Conservation (phyloP, 2,888 invertebrate species). For the Ophion slaviceki region DNA sequence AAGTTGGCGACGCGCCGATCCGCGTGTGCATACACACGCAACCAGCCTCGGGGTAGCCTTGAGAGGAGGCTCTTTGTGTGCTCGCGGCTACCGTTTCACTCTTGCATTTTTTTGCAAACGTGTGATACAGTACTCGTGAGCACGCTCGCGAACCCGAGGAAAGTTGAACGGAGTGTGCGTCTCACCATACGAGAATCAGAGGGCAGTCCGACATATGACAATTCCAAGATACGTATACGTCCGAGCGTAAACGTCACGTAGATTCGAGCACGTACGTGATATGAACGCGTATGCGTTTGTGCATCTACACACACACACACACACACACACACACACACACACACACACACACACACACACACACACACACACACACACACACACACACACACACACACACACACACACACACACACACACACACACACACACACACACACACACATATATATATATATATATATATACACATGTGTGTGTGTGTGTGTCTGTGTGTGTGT, state of each 20-base stretch:
- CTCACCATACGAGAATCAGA: neutral
- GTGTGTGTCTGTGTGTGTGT: too few relatives aligned
- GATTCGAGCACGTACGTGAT: neutral
- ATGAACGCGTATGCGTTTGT: neutral
- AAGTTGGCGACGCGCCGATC: slow-evolving; percentile 1
- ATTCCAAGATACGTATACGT: neutral
- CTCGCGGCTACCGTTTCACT: slow-evolving; percentile 65
- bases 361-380: too few relatives aligned
- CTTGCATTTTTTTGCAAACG: slow-evolving; percentile 7
- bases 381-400: too few relatives aligned
- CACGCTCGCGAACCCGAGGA: slow-evolving; percentile 29
- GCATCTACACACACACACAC: neutral
- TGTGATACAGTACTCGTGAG: slow-evolving; percentile 47
- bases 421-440: too few relatives aligned
- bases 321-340: too few relatives aligned
- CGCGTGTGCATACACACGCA: neutral
- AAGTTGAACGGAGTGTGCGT: slow-evolving; percentile 38
- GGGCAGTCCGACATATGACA: neutral
- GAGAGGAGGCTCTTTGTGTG: slow-evolving; percentile 82
- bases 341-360: too few relatives aligned
- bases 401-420: too few relatives aligned
- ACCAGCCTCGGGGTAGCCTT: slow-evolving; percentile 75
- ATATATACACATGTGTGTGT: too few relatives aligned
- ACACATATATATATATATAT: too few relatives aligned
- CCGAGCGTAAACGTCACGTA: neutral